Evolutionary conservation across 2,888 invertebrate genomes (phyloP), one percentile per base, ranked within the genome.

Genomic region (Stenchaetothrips biformis): DNA sequence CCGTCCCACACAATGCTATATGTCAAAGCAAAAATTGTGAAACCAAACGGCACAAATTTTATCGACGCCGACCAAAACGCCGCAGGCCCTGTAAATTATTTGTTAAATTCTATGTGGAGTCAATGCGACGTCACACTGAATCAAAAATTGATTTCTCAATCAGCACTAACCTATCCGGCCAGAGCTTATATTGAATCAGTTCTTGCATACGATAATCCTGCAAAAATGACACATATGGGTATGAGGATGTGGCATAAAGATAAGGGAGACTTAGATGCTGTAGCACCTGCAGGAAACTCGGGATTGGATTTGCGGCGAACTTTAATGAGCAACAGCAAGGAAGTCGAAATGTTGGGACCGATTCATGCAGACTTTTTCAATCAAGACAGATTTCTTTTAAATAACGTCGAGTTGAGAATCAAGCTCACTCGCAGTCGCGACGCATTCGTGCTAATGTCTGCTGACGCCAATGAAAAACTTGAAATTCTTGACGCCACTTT

Each of bases 91-190:
- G 82, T 82, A 18, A 84, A 84, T 81, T 83, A 84, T 80, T 82
- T 82, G 78, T n/a, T 83, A 53, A 83, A 83, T 78, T 81, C 83
- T 4, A 27, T 84, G 9, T 84, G 84, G 78, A 83, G 82, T 78
- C 84, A 84, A 80, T 82, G 84, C 0, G 83, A 84, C 80, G 81
- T 84, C 48, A 83, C 82, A 80, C 81, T 85, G 25, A 84, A 85
- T 80, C 83, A 84, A 79, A 84, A 84, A 81, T 62, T 84, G 9
- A 82, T 84, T 16, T 84, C 83, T 0, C 82, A 84, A 3, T 81
- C 83, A 27, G 83, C 83, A 74, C 83, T 83, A 67, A 82, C 83
- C 9, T 85, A 84, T 49, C 81, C 83, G 0, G 84, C 84, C 79
- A 80, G 84, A 37, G 82, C 84, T 0, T 84, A 84, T 78, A 83